phyloP scores from a whole-genome alignment of 2,797 vertebrate genomes.

The Periophthalmus magnuspinnatus region DNA sequence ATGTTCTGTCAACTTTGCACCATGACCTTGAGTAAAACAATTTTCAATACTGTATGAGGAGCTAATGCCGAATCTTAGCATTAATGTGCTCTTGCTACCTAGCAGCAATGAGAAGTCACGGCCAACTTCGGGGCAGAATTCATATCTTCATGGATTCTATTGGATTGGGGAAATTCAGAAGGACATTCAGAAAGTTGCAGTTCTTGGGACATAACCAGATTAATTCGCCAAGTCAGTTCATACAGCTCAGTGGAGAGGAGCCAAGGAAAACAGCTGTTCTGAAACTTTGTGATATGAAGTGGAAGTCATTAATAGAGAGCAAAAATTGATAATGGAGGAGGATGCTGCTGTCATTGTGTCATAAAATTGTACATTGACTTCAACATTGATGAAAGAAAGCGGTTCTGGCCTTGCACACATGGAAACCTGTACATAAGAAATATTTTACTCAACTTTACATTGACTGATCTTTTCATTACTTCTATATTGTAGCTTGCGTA shows the following conservation, averaged over 20 bases:
- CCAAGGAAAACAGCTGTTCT: not conserved
- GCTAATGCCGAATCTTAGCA: constrained; percentile 21
- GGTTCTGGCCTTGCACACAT: constrained; percentile 15
- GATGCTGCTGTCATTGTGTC: constrained; percentile 14
- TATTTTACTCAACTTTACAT: constrained; percentile 16
- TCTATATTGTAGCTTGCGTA: constrained; percentile 16
- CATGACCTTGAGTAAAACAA: not conserved
- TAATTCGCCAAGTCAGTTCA: constrained; percentile 9
- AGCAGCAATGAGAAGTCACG: constrained; percentile 4
- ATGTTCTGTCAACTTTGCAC: not conserved
- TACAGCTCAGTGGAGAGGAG: constrained; percentile 11
- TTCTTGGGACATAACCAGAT: not conserved
- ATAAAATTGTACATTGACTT: not conserved
- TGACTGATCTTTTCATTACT: constrained; percentile 12
- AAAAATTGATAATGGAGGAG: not conserved
- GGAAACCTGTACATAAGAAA: constrained; percentile 39
- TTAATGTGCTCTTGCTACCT: not conserved
- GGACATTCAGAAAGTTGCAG: not conserved
- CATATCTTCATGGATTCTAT: not conserved
- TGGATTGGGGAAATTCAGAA: not conserved
- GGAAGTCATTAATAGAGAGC: constrained; percentile 7
- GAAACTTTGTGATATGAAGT: constrained; percentile 9
- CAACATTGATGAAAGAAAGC: constrained; percentile 18
- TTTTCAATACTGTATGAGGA: not conserved
- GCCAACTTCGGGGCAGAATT: not conserved